Conservation (phyloP, 2,797 vertebrate species). For the Leucoraja ocellata region DNA sequence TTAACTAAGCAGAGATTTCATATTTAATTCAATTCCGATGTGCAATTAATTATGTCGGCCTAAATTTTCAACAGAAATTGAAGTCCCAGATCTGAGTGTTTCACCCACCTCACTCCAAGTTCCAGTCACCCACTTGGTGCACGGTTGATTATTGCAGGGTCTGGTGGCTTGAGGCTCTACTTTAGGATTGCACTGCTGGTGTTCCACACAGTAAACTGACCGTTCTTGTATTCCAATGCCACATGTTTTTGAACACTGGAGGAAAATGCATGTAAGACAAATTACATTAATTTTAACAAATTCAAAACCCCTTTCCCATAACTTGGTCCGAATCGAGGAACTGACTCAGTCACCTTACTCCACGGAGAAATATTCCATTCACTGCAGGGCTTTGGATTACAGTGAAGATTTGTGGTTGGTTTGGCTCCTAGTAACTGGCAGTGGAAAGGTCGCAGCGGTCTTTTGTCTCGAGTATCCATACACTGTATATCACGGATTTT, state of each 20-base stretch:
- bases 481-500: slow-evolving; percentile 76
- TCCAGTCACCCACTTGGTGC: slow-evolving; percentile 62
- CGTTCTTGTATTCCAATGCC: slow-evolving; percentile 65
- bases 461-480: slow-evolving; percentile 64
- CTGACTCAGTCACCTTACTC: slow-evolving; percentile 66
- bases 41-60: neutral
- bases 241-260: slow-evolving; percentile 76
- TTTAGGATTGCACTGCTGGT: slow-evolving; percentile 58
- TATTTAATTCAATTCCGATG: rapidly evolving
- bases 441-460: slow-evolving; percentile 78
- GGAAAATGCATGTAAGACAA: neutral
- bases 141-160: slow-evolving; percentile 60
- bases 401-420: slow-evolving; percentile 56
- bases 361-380: slow-evolving; percentile 74
- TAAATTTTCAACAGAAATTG: neutral
- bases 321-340: neutral
- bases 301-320: neutral
- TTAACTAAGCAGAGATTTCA: slow-evolving; percentile 20
- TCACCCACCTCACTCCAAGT: slow-evolving; percentile 62
- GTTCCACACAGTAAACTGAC: slow-evolving; percentile 61
- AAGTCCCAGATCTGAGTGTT: neutral
- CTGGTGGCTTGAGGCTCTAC: slow-evolving; percentile 58
- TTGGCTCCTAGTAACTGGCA: slow-evolving; percentile 69
- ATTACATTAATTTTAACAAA: neutral
- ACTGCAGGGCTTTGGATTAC: slow-evolving; percentile 65